phyloP scores from a whole-genome alignment of 1,140 invertebrate species.

The Drosophila tristis region DNA sequence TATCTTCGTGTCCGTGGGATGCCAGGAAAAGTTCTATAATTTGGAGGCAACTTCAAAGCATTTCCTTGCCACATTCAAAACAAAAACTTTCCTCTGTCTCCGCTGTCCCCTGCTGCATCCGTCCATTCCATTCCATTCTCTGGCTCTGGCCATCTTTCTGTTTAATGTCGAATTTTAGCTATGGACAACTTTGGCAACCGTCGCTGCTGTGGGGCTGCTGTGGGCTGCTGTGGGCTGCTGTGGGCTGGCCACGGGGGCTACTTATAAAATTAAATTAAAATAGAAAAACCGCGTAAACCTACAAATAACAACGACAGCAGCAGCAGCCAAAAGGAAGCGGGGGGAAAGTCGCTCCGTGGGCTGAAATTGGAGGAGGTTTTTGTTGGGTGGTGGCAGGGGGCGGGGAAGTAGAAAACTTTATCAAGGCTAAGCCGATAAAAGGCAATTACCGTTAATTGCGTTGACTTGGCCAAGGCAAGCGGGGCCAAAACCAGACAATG shows the following conservation, averaged over 20 bases:
- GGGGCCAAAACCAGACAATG: constrained; percentile 53
- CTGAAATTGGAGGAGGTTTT: not conserved
- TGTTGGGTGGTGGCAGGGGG: not conserved
- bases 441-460: constrained; percentile 82
- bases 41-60: constrained; percentile 67
- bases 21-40: constrained; percentile 59
- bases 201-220: not conserved
- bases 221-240: not conserved
- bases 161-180: constrained; percentile 75
- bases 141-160: constrained; percentile 30
- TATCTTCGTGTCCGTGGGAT: constrained; percentile 7
- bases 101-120: not conserved
- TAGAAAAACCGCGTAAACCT: constrained; percentile 79
- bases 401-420: constrained; percentile 62
- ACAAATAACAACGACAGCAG: constrained; percentile 65
- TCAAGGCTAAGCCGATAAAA: constrained; percentile 82
- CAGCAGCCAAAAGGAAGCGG: constrained; percentile 12
- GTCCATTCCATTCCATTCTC: constrained; percentile 9
- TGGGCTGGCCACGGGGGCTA: constrained; percentile 33
- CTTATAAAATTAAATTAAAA: constrained; percentile 82
- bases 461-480: constrained; percentile 62
- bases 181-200: constrained; percentile 52
- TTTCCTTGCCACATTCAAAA: constrained; percentile 52
- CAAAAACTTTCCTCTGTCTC: constrained; percentile 47
- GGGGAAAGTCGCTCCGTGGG: not conserved